Percentiles rank a stretch among this genome's conserved stretches.
Evolutionary conservation across 2,888 invertebrate genomes (phyloP).

Genomic region (Limnephilus auricula): DNA sequence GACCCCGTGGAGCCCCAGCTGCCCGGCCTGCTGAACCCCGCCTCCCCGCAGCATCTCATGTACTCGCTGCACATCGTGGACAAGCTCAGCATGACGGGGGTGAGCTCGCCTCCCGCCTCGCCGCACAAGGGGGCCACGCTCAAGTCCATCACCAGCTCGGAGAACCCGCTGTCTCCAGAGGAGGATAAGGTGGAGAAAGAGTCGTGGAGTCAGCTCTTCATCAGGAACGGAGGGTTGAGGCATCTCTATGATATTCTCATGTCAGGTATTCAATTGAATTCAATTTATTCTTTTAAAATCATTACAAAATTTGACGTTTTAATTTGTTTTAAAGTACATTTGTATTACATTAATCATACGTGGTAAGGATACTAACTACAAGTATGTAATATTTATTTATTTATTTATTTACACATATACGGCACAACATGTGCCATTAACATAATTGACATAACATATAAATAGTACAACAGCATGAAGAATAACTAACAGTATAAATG

Average conservation of each 20-base stretch:
- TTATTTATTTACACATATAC: too few relatives aligned
- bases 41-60: slow-evolving; percentile 95
- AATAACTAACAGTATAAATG: too few relatives aligned
- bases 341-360: too few relatives aligned
- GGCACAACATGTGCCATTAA: too few relatives aligned
- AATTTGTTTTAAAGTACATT: too few relatives aligned
- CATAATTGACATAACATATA: too few relatives aligned
- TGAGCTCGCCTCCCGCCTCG: slow-evolving; percentile 21
- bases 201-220: slow-evolving; percentile 88
- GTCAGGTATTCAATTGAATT: slow-evolving; percentile 81
- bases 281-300: too few relatives aligned
- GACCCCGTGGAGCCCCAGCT: slow-evolving; percentile 83
- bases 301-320: too few relatives aligned
- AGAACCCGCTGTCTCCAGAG: slow-evolving; percentile 66
- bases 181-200: slow-evolving; percentile 73
- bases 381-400: too few relatives aligned
- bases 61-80: slow-evolving; percentile 96
- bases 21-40: slow-evolving; percentile 89
- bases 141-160: slow-evolving; percentile 51
- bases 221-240: slow-evolving; percentile 91
- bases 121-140: slow-evolving; percentile 58
- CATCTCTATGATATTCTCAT: slow-evolving; percentile 95
- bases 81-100: slow-evolving; percentile 69
- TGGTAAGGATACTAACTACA: too few relatives aligned
- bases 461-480: too few relatives aligned